Percentiles rank a stretch among this genome's conserved stretches.
phyloP scores from a whole-genome alignment of 2,888 invertebrate species.

The Silvanus unidentatus region DNA sequence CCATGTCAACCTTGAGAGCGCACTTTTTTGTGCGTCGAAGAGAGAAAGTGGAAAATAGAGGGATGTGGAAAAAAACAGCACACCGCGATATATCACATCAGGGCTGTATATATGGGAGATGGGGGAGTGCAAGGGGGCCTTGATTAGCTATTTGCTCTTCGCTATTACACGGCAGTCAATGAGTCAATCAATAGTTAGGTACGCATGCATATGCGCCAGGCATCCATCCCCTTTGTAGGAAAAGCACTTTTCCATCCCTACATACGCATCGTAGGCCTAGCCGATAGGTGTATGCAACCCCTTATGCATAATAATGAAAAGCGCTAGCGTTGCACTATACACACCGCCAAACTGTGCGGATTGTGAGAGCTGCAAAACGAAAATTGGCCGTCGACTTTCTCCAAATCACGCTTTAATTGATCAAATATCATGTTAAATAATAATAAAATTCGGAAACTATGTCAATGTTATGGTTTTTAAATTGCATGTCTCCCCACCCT shows the following conservation, averaged over 20 bases:
- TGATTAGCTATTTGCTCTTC: constrained; percentile 32
- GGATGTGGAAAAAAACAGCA: too few relatives aligned
- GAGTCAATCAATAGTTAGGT: constrained; percentile 34
- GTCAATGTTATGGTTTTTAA: too few relatives aligned
- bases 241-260: constrained; percentile 17
- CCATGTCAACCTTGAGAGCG: too few relatives aligned
- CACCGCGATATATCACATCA: too few relatives aligned
- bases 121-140: constrained; percentile 19
- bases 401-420: neutral
- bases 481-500: too few relatives aligned
- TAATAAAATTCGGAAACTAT: too few relatives aligned
- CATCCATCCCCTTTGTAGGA: constrained; percentile 17
- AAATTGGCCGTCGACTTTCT: neutral
- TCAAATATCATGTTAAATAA: too few relatives aligned
- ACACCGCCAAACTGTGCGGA: constrained; percentile 8
- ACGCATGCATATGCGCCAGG: constrained; percentile 31
- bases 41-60: too few relatives aligned
- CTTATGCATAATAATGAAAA: constrained; percentile 3
- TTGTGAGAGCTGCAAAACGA: constrained; percentile 2
- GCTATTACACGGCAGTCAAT: constrained; percentile 29
- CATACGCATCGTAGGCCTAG: too few relatives aligned
- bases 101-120: constrained; percentile 17
- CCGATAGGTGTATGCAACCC: constrained; percentile 12
- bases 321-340: too few relatives aligned
- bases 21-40: too few relatives aligned